Conservation (phyloP, 2,888 invertebrate species). For the Leuctra nigra region DNA sequence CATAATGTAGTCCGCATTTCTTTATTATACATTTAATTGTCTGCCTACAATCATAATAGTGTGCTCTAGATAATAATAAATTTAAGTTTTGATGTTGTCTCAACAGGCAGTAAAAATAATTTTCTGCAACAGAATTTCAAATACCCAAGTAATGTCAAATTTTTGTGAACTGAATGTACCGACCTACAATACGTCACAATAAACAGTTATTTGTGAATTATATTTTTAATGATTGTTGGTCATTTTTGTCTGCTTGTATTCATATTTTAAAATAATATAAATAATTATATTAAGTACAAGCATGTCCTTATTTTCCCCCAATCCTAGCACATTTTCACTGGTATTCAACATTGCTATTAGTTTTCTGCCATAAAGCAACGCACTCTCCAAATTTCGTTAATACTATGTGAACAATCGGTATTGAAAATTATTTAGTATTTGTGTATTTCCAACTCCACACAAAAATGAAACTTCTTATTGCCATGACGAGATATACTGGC, state of each 20-base stretch:
- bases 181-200: constrained; percentile 51
- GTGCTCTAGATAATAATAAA: constrained; percentile 27
- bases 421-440: too few relatives aligned
- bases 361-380: too few relatives aligned
- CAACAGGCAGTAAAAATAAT: constrained; percentile 33
- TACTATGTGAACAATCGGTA: too few relatives aligned
- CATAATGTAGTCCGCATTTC: constrained; percentile 26
- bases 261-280: constrained; percentile 13
- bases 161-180: constrained; percentile 45
- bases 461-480: too few relatives aligned
- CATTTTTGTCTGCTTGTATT: constrained; percentile 18
- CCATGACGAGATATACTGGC: too few relatives aligned
- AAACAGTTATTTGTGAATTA: constrained; percentile 60
- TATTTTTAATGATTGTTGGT: constrained; percentile 37
- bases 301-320: not conserved
- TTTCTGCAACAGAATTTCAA: constrained; percentile 34
- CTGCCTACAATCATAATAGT: constrained; percentile 27
- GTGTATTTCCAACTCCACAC: too few relatives aligned
- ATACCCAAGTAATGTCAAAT: constrained; percentile 39
- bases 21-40: constrained; percentile 21
- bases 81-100: not conserved
- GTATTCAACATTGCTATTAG: too few relatives aligned
- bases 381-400: too few relatives aligned
- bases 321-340: too few relatives aligned
- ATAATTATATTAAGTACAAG: constrained; percentile 3